Conservation (phyloP, 2,797 vertebrate genomes). For the Synaphobranchus kaupii region DNA sequence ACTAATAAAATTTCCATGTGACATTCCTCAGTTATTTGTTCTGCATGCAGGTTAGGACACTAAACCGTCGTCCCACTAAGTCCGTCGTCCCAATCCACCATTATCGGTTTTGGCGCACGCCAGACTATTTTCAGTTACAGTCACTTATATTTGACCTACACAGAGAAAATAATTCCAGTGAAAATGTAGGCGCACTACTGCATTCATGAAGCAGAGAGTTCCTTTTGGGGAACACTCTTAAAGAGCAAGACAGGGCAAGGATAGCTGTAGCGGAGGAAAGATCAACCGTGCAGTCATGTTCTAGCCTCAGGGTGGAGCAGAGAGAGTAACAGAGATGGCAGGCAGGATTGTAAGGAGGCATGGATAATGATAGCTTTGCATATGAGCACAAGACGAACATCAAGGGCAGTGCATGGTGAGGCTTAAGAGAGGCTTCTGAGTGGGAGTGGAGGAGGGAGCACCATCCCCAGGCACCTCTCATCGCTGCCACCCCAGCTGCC, state of each 20-base stretch:
- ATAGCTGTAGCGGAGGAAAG: constrained; percentile 74
- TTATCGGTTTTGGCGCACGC: neutral
- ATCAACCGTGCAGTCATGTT: constrained; percentile 75
- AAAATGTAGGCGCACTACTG: neutral
- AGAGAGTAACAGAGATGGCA: constrained; percentile 75
- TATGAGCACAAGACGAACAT: constrained; percentile 76
- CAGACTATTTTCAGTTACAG: neutral
- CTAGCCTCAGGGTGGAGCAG: constrained; percentile 72
- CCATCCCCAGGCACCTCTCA: constrained; percentile 12
- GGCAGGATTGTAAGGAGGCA: constrained; percentile 76
- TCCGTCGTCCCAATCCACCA: neutral
- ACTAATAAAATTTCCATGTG: neutral
- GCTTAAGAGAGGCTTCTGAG: constrained; percentile 68
- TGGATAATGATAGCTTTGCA: constrained; percentile 80
- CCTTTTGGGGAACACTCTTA: constrained; percentile 18
- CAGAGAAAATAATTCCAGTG: neutral
- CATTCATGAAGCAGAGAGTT: neutral
- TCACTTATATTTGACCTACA: neutral
- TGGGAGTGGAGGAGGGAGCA: constrained; percentile 48
- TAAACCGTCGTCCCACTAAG: neutral
- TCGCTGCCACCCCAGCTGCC: constrained; percentile 50
- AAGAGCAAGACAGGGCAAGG: constrained; percentile 64
- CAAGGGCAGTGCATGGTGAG: constrained; percentile 68
- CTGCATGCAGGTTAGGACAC: neutral
- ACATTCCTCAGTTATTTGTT: neutral